Percentiles rank a stretch among this genome's conserved stretches.
Conservation (phyloP, 2,113 vertebrate genomes). For the Athene noctua region DNA sequence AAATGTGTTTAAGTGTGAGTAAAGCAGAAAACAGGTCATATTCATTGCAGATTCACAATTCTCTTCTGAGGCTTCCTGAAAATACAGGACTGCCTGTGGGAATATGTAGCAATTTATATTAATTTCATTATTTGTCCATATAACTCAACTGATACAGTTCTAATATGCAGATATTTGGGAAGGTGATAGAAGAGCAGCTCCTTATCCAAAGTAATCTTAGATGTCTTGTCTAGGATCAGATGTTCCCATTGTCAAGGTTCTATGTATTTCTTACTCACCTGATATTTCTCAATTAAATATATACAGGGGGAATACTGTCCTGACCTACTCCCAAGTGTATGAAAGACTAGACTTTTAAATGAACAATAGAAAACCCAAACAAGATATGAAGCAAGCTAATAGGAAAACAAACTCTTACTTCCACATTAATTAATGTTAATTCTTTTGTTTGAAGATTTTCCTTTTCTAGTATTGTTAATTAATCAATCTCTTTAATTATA, state of each 20-base stretch:
- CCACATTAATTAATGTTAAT: background rate
- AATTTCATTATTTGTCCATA: background rate
- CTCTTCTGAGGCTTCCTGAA: background rate
- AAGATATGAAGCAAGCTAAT: background rate
- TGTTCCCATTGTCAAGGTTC: background rate
- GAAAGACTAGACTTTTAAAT: background rate
- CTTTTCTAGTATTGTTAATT: background rate
- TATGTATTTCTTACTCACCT: background rate
- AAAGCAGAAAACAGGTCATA: background rate
- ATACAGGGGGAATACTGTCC: background rate
- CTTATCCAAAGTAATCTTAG: background rate
- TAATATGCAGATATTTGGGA: background rate
- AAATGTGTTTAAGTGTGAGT: background rate
- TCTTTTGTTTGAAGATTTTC: background rate
- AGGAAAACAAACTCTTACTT: background rate
- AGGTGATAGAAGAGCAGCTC: background rate
- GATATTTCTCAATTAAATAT: background rate
- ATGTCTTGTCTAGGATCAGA: background rate
- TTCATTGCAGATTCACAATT: background rate
- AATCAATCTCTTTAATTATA: background rate
- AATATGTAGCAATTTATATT: background rate
- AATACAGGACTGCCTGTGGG: background rate
- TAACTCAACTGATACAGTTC: background rate
- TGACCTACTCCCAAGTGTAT: background rate
- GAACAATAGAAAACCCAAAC: background rate